phyloP scores from a whole-genome alignment of 2,113 vertebrate genomes.

The Sciurus niger region DNA sequence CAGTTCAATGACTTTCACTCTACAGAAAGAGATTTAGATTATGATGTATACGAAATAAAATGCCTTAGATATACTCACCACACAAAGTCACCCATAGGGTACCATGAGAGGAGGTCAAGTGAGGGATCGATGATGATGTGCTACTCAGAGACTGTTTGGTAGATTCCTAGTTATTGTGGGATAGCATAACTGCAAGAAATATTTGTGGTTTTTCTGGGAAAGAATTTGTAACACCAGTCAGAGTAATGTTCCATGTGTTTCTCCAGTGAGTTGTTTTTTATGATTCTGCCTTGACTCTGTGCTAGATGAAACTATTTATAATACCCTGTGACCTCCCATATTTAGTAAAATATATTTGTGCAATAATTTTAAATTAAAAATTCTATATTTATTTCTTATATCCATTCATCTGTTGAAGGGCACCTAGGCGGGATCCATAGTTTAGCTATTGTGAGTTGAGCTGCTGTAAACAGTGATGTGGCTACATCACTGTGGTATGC shows the following conservation, averaged over 20 bases:
- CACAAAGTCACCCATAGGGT: slow-evolving; percentile 37
- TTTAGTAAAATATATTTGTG: neutral
- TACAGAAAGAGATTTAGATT: slow-evolving; percentile 77
- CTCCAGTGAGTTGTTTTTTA: neutral
- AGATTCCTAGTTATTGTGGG: neutral
- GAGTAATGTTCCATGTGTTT: neutral
- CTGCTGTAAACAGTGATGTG: too few relatives aligned
- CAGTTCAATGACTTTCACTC: slow-evolving; percentile 67
- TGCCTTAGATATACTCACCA: slow-evolving; percentile 51
- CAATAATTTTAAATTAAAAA: neutral
- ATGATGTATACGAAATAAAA: slow-evolving; percentile 71
- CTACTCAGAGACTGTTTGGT: neutral
- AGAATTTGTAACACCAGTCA: neutral
- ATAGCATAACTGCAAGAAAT: neutral
- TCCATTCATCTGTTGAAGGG: too few relatives aligned
- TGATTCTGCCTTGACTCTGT: neutral
- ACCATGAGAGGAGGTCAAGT: slow-evolving; percentile 67
- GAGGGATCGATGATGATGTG: slow-evolving; percentile 27
- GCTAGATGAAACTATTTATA: neutral
- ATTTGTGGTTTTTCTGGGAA: neutral
- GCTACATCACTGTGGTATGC: too few relatives aligned
- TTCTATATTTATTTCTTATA: neutral
- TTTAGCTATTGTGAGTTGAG: too few relatives aligned
- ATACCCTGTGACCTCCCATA: neutral
- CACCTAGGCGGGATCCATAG: too few relatives aligned